These are phyloP conservation scores for Silurus glanis DNA, from an alignment of 2,113 vertebrate species.

Conservation along the genomic window DNA sequence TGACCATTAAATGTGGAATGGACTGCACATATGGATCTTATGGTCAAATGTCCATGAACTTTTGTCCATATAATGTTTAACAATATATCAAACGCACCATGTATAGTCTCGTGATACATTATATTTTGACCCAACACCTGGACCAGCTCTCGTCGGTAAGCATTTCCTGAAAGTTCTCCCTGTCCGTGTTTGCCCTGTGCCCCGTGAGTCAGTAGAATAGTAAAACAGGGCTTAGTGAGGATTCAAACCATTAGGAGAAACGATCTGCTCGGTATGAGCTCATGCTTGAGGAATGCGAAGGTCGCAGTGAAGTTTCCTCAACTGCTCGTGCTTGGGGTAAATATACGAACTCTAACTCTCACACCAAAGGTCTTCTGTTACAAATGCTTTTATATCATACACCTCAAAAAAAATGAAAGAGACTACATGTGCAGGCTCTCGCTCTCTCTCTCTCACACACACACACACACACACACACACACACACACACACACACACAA, in stretches of 20 bases:
- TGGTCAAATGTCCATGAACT: no score
- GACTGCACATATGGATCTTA: no score
- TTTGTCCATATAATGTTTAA: no score
- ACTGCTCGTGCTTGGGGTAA: not conserved
- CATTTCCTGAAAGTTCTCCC: not conserved
- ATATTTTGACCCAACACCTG: no score
- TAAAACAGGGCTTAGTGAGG: conserved; percentile 3
- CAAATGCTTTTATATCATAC: not conserved
- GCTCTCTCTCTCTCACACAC: not conserved
- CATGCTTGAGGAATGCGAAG: not conserved
- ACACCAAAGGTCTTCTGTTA: not conserved
- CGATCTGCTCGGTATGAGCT: not conserved
- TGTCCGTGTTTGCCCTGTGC: not conserved
- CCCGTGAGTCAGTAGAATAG: not conserved
- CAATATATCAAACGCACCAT: no score
- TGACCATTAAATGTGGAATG: no score
- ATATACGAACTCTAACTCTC: no score
- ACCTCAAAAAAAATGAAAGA: not conserved
- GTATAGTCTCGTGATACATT: no score
- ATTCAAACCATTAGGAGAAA: not conserved
- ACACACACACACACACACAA: not conserved
- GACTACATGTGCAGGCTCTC: not conserved
- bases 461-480: not conserved
- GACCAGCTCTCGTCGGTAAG: not conserved
- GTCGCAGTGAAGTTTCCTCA: not conserved